phyloP scores from a whole-genome alignment of 2,113 vertebrate species.

The Irena cyanogastra region DNA sequence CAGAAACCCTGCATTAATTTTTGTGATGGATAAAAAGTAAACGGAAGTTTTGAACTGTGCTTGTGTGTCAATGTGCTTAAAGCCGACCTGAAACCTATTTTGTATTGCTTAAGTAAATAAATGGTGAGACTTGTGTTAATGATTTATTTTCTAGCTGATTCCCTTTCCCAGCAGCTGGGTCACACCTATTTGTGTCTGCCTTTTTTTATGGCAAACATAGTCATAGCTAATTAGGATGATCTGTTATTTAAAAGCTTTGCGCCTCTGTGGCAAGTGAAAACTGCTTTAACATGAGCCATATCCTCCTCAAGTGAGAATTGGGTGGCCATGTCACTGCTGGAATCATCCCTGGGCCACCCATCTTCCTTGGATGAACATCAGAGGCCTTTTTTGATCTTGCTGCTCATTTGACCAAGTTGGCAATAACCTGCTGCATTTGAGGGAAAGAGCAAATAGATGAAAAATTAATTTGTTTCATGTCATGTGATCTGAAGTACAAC shows the following conservation, averaged over 20 bases:
- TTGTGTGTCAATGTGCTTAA: background rate
- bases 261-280: background rate
- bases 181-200: background rate
- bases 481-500: background rate
- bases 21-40: background rate
- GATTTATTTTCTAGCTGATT: background rate
- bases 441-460: background rate
- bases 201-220: background rate
- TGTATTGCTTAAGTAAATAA: background rate
- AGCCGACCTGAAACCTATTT: background rate
- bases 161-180: background rate
- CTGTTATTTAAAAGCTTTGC: background rate
- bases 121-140: background rate
- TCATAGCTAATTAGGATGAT: background rate
- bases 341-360: background rate
- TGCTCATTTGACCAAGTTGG: background rate
- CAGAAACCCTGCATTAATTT: background rate
- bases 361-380: background rate
- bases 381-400: background rate
- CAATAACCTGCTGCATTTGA: background rate
- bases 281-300: background rate
- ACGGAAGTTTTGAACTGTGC: background rate
- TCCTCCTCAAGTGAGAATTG: background rate
- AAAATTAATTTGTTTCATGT: background rate
- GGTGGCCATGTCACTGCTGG: accelerated